A percentile compares a stretch with the other conserved stretches of the same genome.
phyloP scores from a whole-genome alignment of 2,888 invertebrate species.

The Gymnosoma rotundatum region DNA sequence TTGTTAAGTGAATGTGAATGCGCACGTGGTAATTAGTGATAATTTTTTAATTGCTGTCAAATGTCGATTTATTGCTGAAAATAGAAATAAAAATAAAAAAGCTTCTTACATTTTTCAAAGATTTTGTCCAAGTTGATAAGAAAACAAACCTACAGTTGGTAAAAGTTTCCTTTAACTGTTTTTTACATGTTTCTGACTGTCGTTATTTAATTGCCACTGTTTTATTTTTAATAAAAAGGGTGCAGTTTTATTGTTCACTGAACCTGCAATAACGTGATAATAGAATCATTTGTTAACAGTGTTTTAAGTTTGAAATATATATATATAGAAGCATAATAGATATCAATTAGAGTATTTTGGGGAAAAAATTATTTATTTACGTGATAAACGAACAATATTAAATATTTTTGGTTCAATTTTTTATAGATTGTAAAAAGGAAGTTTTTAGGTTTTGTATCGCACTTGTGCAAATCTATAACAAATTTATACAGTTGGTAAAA shows the following conservation, averaged over 20 bases:
- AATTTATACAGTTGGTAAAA: too few species aligned
- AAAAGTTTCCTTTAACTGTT: slow-evolving; percentile 26
- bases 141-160: slow-evolving; percentile 28
- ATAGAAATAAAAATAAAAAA: not conserved
- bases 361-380: not conserved
- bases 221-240: slow-evolving; percentile 33
- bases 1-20: slow-evolving; percentile 73
- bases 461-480: too few species aligned
- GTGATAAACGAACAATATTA: not conserved
- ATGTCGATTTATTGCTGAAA: slow-evolving; percentile 78
- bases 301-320: slow-evolving; percentile 7
- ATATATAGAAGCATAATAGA: not conserved
- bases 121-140: slow-evolving; percentile 54
- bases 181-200: slow-evolving; percentile 2
- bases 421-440: too few species aligned
- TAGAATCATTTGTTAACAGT: slow-evolving; percentile 26
- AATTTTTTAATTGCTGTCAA: slow-evolving; percentile 80
- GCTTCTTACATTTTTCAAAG: slow-evolving; percentile 20
- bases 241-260: slow-evolving; percentile 52
- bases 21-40: slow-evolving; percentile 80
- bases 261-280: slow-evolving; percentile 45
- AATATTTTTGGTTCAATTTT: too few species aligned
- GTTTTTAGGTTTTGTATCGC: too few species aligned
- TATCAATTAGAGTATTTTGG: not conserved
- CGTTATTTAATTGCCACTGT: slow-evolving; percentile 18